Conservation (phyloP, 2,888 invertebrate genomes). For the Phanerotoma sp. region DNA sequence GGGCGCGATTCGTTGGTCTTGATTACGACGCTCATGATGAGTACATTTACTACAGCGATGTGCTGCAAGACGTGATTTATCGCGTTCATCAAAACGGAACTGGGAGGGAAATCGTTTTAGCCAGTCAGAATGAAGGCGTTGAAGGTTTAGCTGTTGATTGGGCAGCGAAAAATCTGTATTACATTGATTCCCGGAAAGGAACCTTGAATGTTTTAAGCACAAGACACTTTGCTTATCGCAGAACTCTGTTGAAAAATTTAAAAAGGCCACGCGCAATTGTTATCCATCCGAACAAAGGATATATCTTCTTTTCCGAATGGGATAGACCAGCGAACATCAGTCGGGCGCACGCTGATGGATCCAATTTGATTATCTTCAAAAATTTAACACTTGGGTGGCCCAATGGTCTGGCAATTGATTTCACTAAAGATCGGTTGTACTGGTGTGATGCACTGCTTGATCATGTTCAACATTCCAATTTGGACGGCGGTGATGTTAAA, state of each 20-base stretch:
- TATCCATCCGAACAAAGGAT: constrained; percentile 94
- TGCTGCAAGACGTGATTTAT: constrained; percentile 92
- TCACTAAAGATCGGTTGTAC: constrained; percentile 82
- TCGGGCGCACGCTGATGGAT: constrained; percentile 88
- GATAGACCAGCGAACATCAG: constrained; percentile 96
- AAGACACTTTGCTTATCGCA: constrained; percentile 77
- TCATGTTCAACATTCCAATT: constrained; percentile 90
- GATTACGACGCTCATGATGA: constrained; percentile 91
- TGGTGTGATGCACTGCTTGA: constrained; percentile 98
- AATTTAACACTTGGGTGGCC: constrained; percentile 96
- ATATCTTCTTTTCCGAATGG: constrained; percentile 95
- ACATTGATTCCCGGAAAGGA: constrained; percentile 92
- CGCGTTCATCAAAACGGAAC: constrained; percentile 75
- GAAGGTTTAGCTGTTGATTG: constrained; percentile 95
- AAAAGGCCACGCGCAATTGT: constrained; percentile 95
- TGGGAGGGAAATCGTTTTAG: constrained; percentile 83
- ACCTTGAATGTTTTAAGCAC: constrained; percentile 91
- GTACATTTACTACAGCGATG: constrained; percentile 97
- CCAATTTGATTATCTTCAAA: constrained; percentile 81
- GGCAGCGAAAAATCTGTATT: constrained; percentile 93
- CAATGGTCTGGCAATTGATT: constrained; percentile 94
- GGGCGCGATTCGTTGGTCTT: constrained; percentile 91
- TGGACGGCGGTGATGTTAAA: constrained; percentile 88
- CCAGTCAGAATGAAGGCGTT: constrained; percentile 96
- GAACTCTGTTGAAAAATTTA: constrained; percentile 82